A percentile compares a stretch with the other conserved stretches of the same genome.
Evolutionary conservation across 53 echinoderm and acorn worm species (phyloP).

Genomic region (Paelopatides confundens): DNA sequence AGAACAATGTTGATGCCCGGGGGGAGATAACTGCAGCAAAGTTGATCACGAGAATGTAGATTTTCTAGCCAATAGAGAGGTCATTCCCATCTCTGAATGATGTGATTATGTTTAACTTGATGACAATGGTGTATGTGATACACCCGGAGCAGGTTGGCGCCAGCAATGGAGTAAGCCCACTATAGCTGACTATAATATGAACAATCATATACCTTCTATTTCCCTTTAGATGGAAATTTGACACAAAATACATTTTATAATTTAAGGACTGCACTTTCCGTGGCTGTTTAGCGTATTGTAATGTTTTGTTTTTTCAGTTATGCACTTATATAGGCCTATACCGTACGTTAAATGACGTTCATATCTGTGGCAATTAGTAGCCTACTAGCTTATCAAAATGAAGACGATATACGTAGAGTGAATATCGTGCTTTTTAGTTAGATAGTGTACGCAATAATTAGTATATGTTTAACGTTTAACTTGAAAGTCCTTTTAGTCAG

Average conservation of each 20-base stretch:
- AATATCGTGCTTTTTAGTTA: too few relatives aligned
- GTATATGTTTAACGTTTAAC: too few relatives aligned
- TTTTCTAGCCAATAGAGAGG: background rate
- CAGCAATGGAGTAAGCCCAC: background rate
- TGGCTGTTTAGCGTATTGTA: too few relatives aligned
- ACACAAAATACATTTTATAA: background rate
- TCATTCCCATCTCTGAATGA: slow-evolving; percentile 24
- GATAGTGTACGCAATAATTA: too few relatives aligned
- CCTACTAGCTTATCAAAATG: too few relatives aligned
- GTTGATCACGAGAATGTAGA: background rate
- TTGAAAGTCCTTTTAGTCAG: too few relatives aligned
- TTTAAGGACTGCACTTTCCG: background rate
- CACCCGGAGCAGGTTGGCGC: slow-evolving; percentile 22
- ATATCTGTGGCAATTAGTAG: too few relatives aligned
- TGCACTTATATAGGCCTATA: too few relatives aligned
- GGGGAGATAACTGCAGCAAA: background rate
- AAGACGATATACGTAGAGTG: too few relatives aligned
- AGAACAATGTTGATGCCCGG: slow-evolving; percentile 44
- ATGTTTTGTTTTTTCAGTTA: too few relatives aligned
- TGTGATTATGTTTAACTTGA: slow-evolving; percentile 33
- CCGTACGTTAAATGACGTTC: too few relatives aligned
- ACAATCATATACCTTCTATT: background rate
- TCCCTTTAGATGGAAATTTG: background rate
- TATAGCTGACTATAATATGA: background rate
- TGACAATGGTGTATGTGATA: slow-evolving; percentile 11